Percentiles rank a stretch among this genome's conserved stretches.
Evolutionary conservation across 1,140 invertebrate species (phyloP).

Genomic region (Acromyrmex heyeri): DNA sequence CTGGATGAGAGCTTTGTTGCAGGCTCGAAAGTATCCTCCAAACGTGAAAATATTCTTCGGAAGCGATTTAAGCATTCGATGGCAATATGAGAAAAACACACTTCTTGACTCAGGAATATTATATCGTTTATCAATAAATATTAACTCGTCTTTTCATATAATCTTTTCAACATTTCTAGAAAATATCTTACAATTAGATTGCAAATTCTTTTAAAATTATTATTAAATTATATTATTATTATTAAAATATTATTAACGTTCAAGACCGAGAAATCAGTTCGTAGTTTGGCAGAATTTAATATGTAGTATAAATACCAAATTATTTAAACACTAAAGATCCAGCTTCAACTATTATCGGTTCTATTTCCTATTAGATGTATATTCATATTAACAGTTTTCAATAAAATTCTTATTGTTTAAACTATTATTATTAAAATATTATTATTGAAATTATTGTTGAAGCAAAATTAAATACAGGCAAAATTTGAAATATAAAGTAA

Average conservation of each 20-base stretch:
- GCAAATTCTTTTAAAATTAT: too few species aligned
- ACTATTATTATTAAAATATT: too few species aligned
- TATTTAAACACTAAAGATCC: too few species aligned
- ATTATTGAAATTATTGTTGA: conserved; percentile 4
- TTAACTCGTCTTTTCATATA: conserved; percentile 20
- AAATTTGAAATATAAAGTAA: neutral
- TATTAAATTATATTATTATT: too few species aligned
- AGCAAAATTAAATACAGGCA: neutral
- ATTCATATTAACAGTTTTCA: too few species aligned
- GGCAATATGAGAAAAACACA: conserved; percentile 9
- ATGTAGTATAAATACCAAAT: too few species aligned
- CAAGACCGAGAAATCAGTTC: too few species aligned
- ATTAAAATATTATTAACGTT: too few species aligned
- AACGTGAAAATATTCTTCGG: conserved; percentile 56
- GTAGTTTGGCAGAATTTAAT: too few species aligned
- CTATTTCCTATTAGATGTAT: too few species aligned
- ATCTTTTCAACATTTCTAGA: neutral
- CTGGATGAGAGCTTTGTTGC: neutral
- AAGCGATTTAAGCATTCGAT: conserved; percentile 21
- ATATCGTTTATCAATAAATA: conserved; percentile 51
- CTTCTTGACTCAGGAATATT: conserved; percentile 58
- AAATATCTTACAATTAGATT: neutral
- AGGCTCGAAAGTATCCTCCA: conserved; percentile 21
- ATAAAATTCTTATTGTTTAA: too few species aligned
- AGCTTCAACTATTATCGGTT: too few species aligned